Evolutionary conservation across 2,797 vertebrate species (phyloP), one percentile per base, ranked within the genome.

Genomic region (Chiloscyllium punctatum): DNA sequence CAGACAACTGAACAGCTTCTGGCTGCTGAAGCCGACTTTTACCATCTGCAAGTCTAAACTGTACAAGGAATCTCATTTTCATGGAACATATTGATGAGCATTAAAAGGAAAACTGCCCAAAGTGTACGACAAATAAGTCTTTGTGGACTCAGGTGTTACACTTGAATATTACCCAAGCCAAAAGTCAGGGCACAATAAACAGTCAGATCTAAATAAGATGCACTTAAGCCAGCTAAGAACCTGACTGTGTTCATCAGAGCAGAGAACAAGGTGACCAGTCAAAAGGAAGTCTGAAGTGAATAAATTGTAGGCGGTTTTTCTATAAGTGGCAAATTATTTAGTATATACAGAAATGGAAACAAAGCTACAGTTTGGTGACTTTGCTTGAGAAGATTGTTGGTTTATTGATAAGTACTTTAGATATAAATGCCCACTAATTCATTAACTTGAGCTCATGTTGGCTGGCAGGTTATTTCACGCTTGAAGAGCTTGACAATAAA

Each of bases 401-500:
- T 74, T 51, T 95, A 48, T 95, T 95, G 71, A 30, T 74, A 72
- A 51, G 71, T 27, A 74, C 69, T 30, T 77, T 18, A n/a, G 71
- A 51, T 95, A 53, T 53, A 95, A 33, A 95, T 33, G 53, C 94
- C 94, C 15, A 1, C 42, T 71, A 95, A 77, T 95, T 95, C 94
- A 95, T 95, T 95, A 95, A 95, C 72, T 95, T 95, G 53, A 95
- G 94, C 94, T 77, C 53, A 16, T 95, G 94, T 95, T 95, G 97
- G 97, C 96, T 97, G 97, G 97, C 97, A 97, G 97, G 96, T 96
- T 97, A 98, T 97, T 98, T 98, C 97, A 98, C 96, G 97, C 97
- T 97, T 97, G 97, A 57, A 96, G 97, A 97, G 97, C 97, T 97
- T 97, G 97, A 97, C 96, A 96, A 96, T 96, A 96, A 97, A 97